phyloP scores from a whole-genome alignment of 1,140 invertebrate species.

The Oppia nitens region DNA sequence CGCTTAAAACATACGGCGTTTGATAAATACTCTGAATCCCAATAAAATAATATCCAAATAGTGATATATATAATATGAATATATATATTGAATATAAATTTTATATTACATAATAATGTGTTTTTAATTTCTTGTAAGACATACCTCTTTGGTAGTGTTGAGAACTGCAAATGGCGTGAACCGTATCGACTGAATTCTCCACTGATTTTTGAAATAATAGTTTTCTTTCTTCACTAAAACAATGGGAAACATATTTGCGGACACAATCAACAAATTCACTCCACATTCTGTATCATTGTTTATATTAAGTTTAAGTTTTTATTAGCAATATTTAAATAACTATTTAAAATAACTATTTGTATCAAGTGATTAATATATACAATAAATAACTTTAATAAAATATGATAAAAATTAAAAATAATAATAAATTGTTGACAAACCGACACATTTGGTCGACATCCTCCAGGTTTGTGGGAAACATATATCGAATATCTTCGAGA shows the following conservation, averaged over 20 bases:
- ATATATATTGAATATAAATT: no score
- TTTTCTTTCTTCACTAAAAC: conserved; percentile 19
- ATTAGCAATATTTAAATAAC: no score
- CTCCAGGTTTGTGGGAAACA: conserved; percentile 22
- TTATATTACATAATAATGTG: no score
- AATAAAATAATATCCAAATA: no score
- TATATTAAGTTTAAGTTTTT: background rate
- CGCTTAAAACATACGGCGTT: conserved; percentile 21
- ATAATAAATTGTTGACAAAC: conserved; percentile 15
- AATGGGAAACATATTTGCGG: conserved; percentile 19
- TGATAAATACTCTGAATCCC: conserved; percentile 20
- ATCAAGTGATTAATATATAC: background rate
- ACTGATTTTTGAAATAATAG: conserved; percentile 23
- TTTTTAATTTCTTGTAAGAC: background rate
- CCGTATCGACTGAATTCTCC: conserved; percentile 22
- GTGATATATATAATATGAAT: no score
- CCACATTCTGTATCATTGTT: conserved; percentile 21
- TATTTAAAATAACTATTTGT: no score
- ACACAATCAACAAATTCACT: conserved; percentile 23
- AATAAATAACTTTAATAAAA: background rate
- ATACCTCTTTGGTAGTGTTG: conserved; percentile 22
- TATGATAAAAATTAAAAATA: background rate
- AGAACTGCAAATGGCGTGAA: conserved; percentile 24
- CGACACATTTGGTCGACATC: conserved; percentile 24
- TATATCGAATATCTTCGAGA: conserved; percentile 20